phyloP scores from a whole-genome alignment of 2,113 vertebrate genomes.

The Canis aureus region DNA sequence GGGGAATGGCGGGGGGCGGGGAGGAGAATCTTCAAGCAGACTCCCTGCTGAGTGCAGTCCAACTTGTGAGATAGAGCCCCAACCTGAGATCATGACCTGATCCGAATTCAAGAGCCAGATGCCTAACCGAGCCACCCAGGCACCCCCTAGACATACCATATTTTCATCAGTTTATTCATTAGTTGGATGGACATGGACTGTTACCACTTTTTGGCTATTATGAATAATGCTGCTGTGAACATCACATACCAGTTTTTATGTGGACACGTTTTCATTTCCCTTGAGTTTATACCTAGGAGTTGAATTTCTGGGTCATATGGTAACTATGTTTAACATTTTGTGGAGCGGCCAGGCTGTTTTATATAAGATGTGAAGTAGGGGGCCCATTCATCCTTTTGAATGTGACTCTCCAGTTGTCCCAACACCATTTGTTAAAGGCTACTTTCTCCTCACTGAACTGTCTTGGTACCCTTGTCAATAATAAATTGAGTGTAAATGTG shows the following conservation, averaged over 20 bases:
- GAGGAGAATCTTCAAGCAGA: no score
- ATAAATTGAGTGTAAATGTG: background rate
- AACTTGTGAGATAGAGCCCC: no score
- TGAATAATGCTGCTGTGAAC: background rate
- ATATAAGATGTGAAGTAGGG: background rate
- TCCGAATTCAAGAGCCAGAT: background rate
- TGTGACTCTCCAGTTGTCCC: background rate
- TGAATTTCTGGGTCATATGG: background rate
- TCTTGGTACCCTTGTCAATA: background rate
- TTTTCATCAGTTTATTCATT: conserved; percentile 6
- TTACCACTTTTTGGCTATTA: background rate
- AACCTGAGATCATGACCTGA: no score
- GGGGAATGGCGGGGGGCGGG: no score
- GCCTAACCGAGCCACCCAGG: background rate
- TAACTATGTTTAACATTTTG: background rate
- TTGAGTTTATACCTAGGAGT: background rate
- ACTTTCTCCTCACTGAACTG: background rate
- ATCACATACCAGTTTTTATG: conserved; percentile 10
- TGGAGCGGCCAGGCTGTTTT: background rate
- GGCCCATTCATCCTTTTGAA: background rate
- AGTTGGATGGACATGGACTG: background rate
- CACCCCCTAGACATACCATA: background rate
- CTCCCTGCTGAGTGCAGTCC: no score
- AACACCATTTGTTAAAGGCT: background rate
- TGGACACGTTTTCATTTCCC: background rate